Base-by-base conservation (phyloP, 1,140 invertebrate species). In the Drosophila melanica region DNA sequence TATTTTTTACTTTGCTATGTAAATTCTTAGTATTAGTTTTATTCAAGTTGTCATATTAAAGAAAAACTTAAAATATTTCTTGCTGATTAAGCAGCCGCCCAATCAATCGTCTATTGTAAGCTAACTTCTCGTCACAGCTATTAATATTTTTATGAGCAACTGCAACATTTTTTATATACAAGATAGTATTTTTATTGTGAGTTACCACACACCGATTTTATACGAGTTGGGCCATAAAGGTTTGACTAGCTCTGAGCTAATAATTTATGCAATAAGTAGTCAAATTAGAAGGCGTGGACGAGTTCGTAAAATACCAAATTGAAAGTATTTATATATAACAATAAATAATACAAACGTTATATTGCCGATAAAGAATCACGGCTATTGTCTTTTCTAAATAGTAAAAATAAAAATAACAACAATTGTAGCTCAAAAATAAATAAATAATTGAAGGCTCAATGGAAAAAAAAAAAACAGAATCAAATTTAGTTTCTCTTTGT, bases 131-230 rank as follows among this genome's bases (percentile, higher is more conserved):
- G 47, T 67, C 59, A 65, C 12, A 63, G 81, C 55, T 70, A 77
- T 75, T 50, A 85, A 77, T 45, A 73, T 76, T 70, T 64, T 68
- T 81, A 79, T 79, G 58, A 59, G 57, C 42, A 48, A 33, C 23
- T 63, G 69, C 35, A 68, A 44, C 16, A 65, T 59, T 74, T 64
- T 55, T 18, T 64, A 33, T 33, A 5, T 5, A 10, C 33, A 9
- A 67, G 59, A 75, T 72, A 64, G 8, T 39, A 48, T 39, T 48
- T 79, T 62, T 65, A 5, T 75, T 79, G 75, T 27, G 20, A 78
- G 45, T 66, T 58, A 33, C 20, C 37, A 53, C 54, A 68, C 39
- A 14, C 39, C n/a, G 44, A 8, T 66, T 55, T 66, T 72, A 62
- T 72, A 50, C 47, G 18, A 16, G 30, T 14, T 42, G 62, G 62